phyloP scores from a whole-genome alignment of 2,113 vertebrate species.

The Poecilia latipinna region DNA sequence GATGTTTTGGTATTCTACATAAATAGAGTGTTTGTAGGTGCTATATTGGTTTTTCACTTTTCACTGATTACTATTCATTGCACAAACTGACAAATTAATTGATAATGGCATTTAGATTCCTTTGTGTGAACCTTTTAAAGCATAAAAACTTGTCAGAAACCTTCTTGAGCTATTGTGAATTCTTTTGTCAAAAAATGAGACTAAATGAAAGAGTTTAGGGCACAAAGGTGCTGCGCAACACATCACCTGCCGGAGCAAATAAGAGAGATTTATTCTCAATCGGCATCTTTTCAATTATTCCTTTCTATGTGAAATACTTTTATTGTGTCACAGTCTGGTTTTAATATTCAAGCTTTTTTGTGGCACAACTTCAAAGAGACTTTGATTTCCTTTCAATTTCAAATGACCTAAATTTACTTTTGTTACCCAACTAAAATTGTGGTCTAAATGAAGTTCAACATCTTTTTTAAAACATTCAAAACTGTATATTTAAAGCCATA shows the following conservation, averaged over 20 bases:
- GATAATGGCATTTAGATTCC: constrained; percentile 50
- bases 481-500: too few species aligned
- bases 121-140: constrained; percentile 54
- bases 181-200: constrained; percentile 44
- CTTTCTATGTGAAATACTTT: constrained; percentile 7
- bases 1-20: neutral
- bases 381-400: constrained; percentile 85
- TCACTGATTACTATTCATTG: constrained; percentile 27
- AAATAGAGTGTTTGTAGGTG: neutral
- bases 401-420: constrained; percentile 81
- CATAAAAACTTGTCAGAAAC: constrained; percentile 45
- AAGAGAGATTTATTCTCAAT: constrained; percentile 20
- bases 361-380: too few species aligned
- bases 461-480: too few species aligned
- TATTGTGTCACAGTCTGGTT: constrained; percentile 1
- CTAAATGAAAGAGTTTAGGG: constrained; percentile 42
- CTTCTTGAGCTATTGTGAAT: constrained; percentile 43
- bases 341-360: constrained; percentile 23
- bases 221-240: constrained; percentile 43
- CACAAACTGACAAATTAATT: constrained; percentile 42
- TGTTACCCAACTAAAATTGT: too few species aligned
- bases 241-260: constrained; percentile 47
- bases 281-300: constrained; percentile 9
- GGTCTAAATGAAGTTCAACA: too few species aligned
- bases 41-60: constrained; percentile 27